phyloP scores from a whole-genome alignment of 1,140 invertebrate genomes.

The Lepidostoma basale region DNA sequence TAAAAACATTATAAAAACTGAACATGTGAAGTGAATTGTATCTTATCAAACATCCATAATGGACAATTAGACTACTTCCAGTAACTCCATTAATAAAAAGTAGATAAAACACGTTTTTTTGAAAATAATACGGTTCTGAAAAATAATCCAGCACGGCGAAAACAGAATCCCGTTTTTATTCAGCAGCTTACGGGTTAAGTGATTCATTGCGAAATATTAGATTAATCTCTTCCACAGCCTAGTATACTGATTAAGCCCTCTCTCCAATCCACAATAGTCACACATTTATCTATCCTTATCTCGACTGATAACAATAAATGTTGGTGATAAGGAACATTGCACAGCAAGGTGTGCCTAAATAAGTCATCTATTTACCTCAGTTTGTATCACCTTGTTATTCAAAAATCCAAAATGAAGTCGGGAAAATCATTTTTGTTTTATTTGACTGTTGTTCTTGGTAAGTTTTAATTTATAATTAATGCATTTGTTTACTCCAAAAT shows the following conservation, averaged over 20 bases:
- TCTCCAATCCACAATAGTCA: background rate
- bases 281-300: background rate
- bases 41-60: too few relatives aligned
- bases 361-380: slow-evolving; percentile 11
- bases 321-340: background rate
- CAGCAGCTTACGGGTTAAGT: too few relatives aligned
- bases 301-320: background rate
- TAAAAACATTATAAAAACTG: too few relatives aligned
- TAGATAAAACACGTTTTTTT: too few relatives aligned
- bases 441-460: slow-evolving; percentile 56
- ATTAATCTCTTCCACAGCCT: too few relatives aligned
- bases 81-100: too few relatives aligned
- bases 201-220: too few relatives aligned
- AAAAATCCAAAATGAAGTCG: slow-evolving; percentile 50
- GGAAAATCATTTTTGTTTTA: slow-evolving; percentile 54
- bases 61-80: too few relatives aligned
- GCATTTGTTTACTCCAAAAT: background rate
- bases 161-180: background rate
- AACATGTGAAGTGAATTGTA: too few relatives aligned
- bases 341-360: slow-evolving; percentile 29
- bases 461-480: slow-evolving; percentile 40
- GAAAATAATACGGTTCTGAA: background rate
- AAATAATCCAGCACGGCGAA: background rate
- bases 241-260: background rate
- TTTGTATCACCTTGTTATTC: background rate